Percentiles rank a stretch among this genome's conserved stretches.
Evolutionary conservation across 2,113 vertebrate species (phyloP).

Genomic region (Pungitius pungitius): DNA sequence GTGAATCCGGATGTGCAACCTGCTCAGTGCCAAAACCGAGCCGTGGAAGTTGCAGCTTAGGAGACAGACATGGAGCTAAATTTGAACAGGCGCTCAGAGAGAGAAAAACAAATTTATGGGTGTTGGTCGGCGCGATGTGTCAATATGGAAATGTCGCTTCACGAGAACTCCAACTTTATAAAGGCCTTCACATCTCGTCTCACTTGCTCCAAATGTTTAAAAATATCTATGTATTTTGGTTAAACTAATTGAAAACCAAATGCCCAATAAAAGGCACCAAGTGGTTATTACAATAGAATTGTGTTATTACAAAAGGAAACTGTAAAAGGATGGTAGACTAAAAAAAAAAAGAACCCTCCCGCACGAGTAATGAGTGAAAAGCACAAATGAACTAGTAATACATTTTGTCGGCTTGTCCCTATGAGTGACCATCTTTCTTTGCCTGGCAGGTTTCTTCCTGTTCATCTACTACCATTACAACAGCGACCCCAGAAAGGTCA

Average conservation of each 20-base stretch:
- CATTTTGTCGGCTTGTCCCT: background rate
- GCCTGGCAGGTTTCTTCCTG: slow-evolving; percentile 75
- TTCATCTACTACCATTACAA: slow-evolving; percentile 77
- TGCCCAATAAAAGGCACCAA: background rate
- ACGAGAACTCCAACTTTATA: too few species aligned
- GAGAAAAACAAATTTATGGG: too few species aligned
- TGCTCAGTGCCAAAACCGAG: too few species aligned
- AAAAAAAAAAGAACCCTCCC: background rate
- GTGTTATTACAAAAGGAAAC: background rate
- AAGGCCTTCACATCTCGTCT: background rate
- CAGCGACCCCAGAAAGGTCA: background rate
- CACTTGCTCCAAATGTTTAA: background rate
- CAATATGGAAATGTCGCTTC: too few species aligned
- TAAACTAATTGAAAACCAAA: background rate
- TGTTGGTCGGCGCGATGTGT: background rate
- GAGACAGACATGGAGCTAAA: too few species aligned
- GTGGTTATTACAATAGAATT: background rate
- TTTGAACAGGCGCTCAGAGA: too few species aligned
- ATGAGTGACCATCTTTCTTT: slow-evolving; percentile 11
- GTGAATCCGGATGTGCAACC: too few species aligned
- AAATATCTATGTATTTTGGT: background rate
- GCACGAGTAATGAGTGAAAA: background rate
- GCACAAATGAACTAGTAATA: background rate
- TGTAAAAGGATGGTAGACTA: background rate
- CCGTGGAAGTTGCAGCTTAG: too few species aligned